Percentiles rank a stretch among this genome's conserved stretches.
Conservation (phyloP, 2,113 vertebrate species). For the Scytalopus superciliaris region DNA sequence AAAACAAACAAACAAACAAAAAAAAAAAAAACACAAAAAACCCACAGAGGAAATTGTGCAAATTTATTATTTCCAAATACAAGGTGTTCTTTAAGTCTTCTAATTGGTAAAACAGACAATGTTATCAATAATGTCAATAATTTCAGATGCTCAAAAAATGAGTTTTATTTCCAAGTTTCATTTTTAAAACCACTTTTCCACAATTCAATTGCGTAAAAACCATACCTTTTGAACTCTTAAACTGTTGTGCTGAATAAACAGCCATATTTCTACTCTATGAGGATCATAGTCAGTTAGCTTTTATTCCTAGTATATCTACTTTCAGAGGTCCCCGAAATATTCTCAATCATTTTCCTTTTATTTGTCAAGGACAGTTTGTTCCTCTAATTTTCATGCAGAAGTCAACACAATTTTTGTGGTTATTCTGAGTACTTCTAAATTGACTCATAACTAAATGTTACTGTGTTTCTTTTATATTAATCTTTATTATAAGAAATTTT, state of each 20-base stretch:
- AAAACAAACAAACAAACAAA: neutral
- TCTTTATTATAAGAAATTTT: neutral
- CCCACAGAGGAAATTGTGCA: neutral
- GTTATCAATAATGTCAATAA: neutral
- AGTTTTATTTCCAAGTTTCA: neutral
- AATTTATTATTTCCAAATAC: conserved; percentile 19
- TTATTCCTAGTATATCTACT: conserved; percentile 30
- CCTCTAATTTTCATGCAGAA: neutral
- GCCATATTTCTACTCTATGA: conserved; percentile 12
- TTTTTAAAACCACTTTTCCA: neutral
- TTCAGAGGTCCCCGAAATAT: conserved; percentile 1
- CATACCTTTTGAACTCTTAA: conserved; percentile 21
- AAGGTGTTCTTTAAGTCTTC: neutral
- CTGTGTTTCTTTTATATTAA: neutral
- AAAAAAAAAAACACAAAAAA: too few relatives aligned
- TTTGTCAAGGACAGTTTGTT: conserved; percentile 5
- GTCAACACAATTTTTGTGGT: neutral
- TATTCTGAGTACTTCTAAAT: neutral
- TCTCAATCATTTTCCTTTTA: neutral
- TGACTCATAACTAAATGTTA: neutral
- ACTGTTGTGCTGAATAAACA: conserved; percentile 58
- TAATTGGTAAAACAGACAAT: neutral
- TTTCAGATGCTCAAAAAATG: neutral
- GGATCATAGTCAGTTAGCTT: conserved; percentile 41
- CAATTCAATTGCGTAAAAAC: neutral